Conservation (phyloP, 2,888 invertebrate genomes). For the Xestia c-nigrum region DNA sequence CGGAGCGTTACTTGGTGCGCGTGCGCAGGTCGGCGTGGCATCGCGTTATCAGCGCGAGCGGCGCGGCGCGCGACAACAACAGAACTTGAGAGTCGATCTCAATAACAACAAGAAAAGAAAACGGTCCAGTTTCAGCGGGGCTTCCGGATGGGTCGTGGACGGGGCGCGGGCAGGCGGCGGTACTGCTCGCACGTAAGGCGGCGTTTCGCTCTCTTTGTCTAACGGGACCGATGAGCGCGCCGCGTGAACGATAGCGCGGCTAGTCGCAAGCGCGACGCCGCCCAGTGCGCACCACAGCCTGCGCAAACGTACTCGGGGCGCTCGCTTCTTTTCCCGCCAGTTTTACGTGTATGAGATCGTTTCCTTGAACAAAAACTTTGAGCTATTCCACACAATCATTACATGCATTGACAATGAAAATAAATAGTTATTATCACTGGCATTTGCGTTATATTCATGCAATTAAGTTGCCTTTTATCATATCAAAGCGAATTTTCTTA, state of each 20-base stretch:
- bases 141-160: conserved; percentile 90
- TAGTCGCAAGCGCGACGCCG: conserved; percentile 87
- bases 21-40: conserved; percentile 88
- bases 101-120: conserved; percentile 91
- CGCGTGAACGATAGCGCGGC: conserved; percentile 85
- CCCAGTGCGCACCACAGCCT: conserved; percentile 71
- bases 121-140: conserved; percentile 91
- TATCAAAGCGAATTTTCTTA: conserved; percentile 42
- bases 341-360: conserved; percentile 79
- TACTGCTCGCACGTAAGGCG: conserved; percentile 80
- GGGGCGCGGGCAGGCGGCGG: conserved; percentile 81
- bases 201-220: conserved; percentile 84
- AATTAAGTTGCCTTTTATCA: conserved; percentile 32
- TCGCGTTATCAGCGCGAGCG: conserved; percentile 90
- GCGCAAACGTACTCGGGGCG: conserved; percentile 45
- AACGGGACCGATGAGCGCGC: conserved; percentile 84
- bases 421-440: neutral
- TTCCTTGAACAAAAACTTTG: conserved; percentile 21
- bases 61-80: conserved; percentile 89
- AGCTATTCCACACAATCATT: neutral
- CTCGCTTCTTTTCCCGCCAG: conserved; percentile 73
- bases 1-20: conserved; percentile 81
- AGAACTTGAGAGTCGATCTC: conserved; percentile 90
- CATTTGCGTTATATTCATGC: neutral
- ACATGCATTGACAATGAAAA: conserved; percentile 2